phyloP scores from a whole-genome alignment of 2,797 vertebrate species.

The Antrozous pallidus region DNA sequence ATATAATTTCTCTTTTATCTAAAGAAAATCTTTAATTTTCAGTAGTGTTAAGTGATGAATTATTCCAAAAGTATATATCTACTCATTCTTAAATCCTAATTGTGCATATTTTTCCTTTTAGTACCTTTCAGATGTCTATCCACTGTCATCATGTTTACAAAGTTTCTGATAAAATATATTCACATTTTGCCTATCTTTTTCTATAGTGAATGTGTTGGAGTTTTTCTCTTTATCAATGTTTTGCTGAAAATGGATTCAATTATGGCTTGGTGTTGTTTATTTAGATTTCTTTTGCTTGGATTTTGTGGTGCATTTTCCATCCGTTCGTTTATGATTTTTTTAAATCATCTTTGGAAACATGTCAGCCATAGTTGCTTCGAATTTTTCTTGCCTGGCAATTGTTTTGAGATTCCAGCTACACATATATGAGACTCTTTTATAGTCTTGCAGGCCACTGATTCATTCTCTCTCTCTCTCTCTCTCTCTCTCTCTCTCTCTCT shows the following conservation, averaged over 20 bases:
- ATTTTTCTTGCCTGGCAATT: background rate
- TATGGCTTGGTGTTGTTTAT: background rate
- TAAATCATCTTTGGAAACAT: background rate
- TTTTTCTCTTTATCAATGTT: background rate
- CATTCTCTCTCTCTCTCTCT: too few relatives aligned
- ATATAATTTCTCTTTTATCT: background rate
- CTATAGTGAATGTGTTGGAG: background rate
- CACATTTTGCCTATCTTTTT: background rate
- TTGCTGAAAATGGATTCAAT: background rate
- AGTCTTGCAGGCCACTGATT: background rate
- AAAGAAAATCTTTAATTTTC: background rate
- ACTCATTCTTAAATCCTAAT: background rate
- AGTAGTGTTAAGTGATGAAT: background rate
- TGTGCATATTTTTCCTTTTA: background rate
- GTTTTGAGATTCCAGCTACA: background rate
- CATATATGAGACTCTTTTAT: background rate
- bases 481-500: too few relatives aligned
- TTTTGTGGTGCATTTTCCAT: background rate
- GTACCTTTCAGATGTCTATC: background rate
- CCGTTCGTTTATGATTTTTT: background rate
- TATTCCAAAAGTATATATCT: background rate
- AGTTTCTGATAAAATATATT: background rate
- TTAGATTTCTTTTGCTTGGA: background rate
- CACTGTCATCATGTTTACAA: background rate
- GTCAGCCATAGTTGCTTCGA: background rate